Percentiles rank a stretch among this genome's conserved stretches.
Conservation (phyloP, 2,888 invertebrate genomes). For the Heliothis peltigera region DNA sequence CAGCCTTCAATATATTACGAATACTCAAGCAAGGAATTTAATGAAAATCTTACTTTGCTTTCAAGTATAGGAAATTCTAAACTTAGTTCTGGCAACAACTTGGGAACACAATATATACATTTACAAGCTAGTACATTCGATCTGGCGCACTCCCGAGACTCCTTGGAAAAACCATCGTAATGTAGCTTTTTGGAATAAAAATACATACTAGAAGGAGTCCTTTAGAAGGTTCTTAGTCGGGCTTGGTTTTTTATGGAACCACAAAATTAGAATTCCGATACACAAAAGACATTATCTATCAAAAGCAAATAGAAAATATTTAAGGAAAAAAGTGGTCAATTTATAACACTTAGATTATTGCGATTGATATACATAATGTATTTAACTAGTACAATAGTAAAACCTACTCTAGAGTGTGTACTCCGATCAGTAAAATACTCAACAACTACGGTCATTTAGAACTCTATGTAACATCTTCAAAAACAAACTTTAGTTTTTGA, state of each 20-base stretch:
- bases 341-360: no score
- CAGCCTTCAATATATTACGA: constrained; percentile 25
- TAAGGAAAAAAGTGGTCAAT: no score
- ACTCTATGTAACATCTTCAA: no score
- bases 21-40: constrained; percentile 10
- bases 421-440: no score
- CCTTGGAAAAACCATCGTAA: not conserved
- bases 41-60: constrained; percentile 41
- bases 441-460: no score
- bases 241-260: not conserved
- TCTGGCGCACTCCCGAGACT: not conserved
- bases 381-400: no score
- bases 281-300: no score
- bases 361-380: no score
- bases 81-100: constrained; percentile 25
- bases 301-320: no score
- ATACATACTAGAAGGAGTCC: not conserved
- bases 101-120: not conserved
- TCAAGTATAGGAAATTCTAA: constrained; percentile 25
- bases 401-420: no score
- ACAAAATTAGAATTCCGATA: no score
- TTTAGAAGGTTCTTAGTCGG: not conserved
- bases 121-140: not conserved
- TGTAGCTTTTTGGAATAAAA: not conserved
- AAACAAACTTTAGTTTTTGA: no score